Conservation (phyloP, 1,140 invertebrate genomes). For the Sitobion miscanthi region DNA sequence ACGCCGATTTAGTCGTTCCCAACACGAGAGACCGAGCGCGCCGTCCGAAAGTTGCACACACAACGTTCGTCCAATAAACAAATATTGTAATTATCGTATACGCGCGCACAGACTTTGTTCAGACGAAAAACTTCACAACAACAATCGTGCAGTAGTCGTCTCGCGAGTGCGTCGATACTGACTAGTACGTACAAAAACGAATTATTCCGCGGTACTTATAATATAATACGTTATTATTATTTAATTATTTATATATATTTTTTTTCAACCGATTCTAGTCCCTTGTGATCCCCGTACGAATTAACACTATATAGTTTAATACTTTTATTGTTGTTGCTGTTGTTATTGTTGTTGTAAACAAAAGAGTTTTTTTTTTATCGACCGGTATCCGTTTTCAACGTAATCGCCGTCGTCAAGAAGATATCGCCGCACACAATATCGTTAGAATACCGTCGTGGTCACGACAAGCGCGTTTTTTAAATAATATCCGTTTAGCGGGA, state of each 20-base stretch:
- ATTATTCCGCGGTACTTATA: slow-evolving; percentile 13
- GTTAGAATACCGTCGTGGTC: not conserved
- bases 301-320: not conserved
- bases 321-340: slow-evolving; percentile 25
- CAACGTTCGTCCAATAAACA: slow-evolving; percentile 4
- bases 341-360: not conserved
- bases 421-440: not conserved
- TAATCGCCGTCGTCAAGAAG: slow-evolving; percentile 6
- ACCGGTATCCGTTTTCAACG: not conserved
- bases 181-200: not conserved
- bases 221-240: slow-evolving; percentile 9
- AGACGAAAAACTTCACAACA: not conserved
- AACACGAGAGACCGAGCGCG: not conserved
- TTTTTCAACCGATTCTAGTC: slow-evolving; percentile 49
- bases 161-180: not conserved
- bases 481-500: not conserved
- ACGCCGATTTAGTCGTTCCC: slow-evolving; percentile 56
- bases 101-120: not conserved
- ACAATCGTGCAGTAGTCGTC: not conserved
- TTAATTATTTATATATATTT: not conserved
- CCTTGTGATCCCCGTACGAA: slow-evolving; percentile 50
- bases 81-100: not conserved
- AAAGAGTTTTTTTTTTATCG: not conserved
- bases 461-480: slow-evolving; percentile 6
- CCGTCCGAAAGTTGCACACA: slow-evolving; percentile 19